These are phyloP conservation scores for Sipunculus nudus DNA, from an alignment of 2,888 invertebrate species.

Conservation along the genomic window DNA sequence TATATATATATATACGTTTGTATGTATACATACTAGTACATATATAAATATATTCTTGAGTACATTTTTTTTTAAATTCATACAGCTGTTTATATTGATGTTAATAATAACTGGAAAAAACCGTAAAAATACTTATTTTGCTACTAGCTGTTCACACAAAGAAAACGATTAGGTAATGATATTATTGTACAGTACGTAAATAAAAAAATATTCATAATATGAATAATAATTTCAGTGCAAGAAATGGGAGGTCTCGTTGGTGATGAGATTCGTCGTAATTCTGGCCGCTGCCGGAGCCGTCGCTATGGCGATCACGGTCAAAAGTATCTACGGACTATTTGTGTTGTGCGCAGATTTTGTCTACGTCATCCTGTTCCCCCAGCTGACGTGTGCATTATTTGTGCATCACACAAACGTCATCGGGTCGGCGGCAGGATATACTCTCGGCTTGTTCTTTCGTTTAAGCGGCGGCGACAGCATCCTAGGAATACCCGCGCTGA, in stretches of 20 bases:
- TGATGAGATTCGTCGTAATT: slow-evolving; percentile 21
- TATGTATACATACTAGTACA: too few relatives aligned
- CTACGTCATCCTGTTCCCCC: slow-evolving; percentile 32
- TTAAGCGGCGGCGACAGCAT: slow-evolving; percentile 87
- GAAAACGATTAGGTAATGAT: too few relatives aligned
- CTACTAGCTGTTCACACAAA: too few relatives aligned
- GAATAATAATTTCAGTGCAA: slow-evolving; percentile 20
- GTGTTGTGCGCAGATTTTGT: slow-evolving; percentile 28
- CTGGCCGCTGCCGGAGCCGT: slow-evolving; percentile 17
- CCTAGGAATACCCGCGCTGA: slow-evolving; percentile 81
- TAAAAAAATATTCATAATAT: too few relatives aligned
- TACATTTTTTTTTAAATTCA: too few relatives aligned
- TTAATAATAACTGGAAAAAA: too few relatives aligned
- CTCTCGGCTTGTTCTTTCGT: slow-evolving; percentile 80
- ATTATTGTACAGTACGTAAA: too few relatives aligned
- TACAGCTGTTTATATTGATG: too few relatives aligned
- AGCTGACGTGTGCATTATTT: slow-evolving; percentile 25
- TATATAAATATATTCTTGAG: too few relatives aligned
- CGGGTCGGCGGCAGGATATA: slow-evolving; percentile 55
- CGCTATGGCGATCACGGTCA: slow-evolving; percentile 19
- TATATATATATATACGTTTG: too few relatives aligned
- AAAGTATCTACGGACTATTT: slow-evolving; percentile 30
- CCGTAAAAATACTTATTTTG: too few relatives aligned
- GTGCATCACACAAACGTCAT: slow-evolving; percentile 18
- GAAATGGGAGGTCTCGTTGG: slow-evolving; percentile 19